Evolutionary conservation across 2,113 vertebrate genomes (phyloP).

Genomic region (Lota lota): DNA sequence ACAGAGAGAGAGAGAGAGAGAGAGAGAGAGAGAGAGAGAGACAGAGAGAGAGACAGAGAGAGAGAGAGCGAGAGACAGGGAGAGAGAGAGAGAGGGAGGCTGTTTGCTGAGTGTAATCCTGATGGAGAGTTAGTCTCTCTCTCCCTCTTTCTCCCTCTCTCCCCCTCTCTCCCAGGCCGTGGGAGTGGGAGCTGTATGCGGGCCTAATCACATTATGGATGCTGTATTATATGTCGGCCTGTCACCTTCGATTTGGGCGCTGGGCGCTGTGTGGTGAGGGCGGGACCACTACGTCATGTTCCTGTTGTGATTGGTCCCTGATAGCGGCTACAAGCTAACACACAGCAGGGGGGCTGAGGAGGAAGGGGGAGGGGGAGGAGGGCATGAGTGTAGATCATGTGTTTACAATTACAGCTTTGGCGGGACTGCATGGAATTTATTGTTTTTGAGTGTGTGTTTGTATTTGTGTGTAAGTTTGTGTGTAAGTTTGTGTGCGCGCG

Average conservation of each 20-base stretch:
- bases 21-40: neutral
- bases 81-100: neutral
- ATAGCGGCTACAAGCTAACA: neutral
- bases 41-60: neutral
- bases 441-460: neutral
- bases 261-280: too few species aligned
- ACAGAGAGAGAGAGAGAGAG: conserved; percentile 2
- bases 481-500: neutral
- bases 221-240: neutral
- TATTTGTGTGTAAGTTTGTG: neutral
- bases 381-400: neutral
- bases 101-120: too few species aligned
- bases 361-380: too few species aligned
- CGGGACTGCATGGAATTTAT: neutral
- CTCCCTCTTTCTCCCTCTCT: neutral
- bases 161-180: neutral
- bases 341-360: too few species aligned
- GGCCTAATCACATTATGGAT: neutral
- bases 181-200: neutral
- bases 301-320: neutral
- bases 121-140: neutral
- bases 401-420: neutral
- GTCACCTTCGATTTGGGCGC: neutral
- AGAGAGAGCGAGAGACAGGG: neutral
- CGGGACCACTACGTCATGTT: neutral